Percentiles rank a stretch among this genome's conserved stretches.
Conservation (phyloP, 2,888 invertebrate genomes). For the Aplocera efformata region DNA sequence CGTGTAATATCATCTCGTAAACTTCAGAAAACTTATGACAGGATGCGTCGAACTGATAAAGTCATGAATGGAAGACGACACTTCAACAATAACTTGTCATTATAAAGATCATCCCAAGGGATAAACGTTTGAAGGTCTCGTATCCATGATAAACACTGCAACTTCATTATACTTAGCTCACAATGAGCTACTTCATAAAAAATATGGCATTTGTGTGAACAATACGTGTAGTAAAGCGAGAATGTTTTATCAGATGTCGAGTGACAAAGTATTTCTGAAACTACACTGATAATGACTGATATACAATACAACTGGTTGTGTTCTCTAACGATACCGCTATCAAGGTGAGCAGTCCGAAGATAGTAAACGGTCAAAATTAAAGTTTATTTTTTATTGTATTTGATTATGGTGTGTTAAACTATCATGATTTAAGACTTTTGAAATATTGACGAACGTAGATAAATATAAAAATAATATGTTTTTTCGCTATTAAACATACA, state of each 20-base stretch:
- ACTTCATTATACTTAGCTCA: conserved; percentile 15
- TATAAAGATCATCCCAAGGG: conserved; percentile 12
- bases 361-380: too few relatives aligned
- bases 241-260: conserved; percentile 17
- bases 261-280: neutral
- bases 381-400: too few relatives aligned
- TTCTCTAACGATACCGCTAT: too few relatives aligned
- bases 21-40: conserved; percentile 7
- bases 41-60: conserved; percentile 12
- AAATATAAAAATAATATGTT: too few relatives aligned
- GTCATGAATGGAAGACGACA: conserved; percentile 16
- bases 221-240: conserved; percentile 29
- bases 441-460: too few relatives aligned
- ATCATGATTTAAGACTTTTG: too few relatives aligned
- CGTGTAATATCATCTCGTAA: neutral
- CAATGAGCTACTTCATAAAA: conserved; percentile 34
- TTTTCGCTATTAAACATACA: too few relatives aligned
- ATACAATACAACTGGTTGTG: too few relatives aligned
- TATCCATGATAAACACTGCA: neutral
- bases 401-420: too few relatives aligned
- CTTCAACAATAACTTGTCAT: conserved; percentile 15
- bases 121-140: conserved; percentile 12
- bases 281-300: neutral
- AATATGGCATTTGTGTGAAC: conserved; percentile 38
- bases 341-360: too few relatives aligned